phyloP scores from a whole-genome alignment of 2,888 invertebrate species.

The Drosophila paranaensis region DNA sequence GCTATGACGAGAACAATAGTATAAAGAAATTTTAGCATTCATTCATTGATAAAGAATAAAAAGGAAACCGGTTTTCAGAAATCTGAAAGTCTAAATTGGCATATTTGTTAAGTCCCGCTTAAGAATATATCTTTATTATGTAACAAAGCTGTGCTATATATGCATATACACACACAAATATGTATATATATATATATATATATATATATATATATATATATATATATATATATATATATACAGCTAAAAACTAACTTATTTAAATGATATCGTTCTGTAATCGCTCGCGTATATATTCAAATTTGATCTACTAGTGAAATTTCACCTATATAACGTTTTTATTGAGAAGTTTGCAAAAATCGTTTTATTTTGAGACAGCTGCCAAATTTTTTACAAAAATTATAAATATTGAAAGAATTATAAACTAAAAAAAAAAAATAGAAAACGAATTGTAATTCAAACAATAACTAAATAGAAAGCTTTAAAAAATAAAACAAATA shows the following conservation, averaged over 20 bases:
- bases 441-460: conserved; percentile 46
- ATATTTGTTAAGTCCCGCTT: conserved; percentile 39
- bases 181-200: neutral
- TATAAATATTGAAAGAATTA: conserved; percentile 16
- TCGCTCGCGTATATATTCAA: conserved; percentile 28
- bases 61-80: conserved; percentile 1
- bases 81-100: neutral
- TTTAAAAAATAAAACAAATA: conserved; percentile 65
- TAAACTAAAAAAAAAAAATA: conserved; percentile 19
- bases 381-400: conserved; percentile 65
- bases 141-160: conserved; percentile 28
- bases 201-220: neutral
- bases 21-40: conserved; percentile 22
- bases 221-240: conserved; percentile 23
- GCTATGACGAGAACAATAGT: conserved; percentile 42
- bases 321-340: conserved; percentile 42
- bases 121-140: conserved; percentile 14
- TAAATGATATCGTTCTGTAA: conserved; percentile 17
- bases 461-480: conserved; percentile 78
- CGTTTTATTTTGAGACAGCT: conserved; percentile 61
- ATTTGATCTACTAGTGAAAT: conserved; percentile 64
- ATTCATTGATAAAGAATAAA: neutral
- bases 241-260: conserved; percentile 30
- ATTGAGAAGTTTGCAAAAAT: conserved; percentile 26
- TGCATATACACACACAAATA: conserved; percentile 10